Evolutionary conservation across 2,888 invertebrate species (phyloP).

Genomic region (Agriopis leucophaearia): DNA sequence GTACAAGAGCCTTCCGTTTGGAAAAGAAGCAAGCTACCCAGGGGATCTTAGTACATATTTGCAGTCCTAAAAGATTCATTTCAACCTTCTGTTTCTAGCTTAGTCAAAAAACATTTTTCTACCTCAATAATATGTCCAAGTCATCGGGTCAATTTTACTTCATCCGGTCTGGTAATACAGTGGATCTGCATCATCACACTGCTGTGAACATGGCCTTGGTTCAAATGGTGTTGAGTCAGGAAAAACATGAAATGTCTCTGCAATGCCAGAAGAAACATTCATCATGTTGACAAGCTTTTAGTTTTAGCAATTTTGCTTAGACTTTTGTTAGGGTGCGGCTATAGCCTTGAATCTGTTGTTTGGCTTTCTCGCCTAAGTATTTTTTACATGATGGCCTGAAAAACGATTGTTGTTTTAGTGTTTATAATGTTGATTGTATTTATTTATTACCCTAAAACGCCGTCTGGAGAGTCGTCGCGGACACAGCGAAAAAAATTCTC

Average conservation of each 20-base stretch:
- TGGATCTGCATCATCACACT: conserved; percentile 45
- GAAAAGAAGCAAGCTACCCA: no score
- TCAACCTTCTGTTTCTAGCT: conserved; percentile 1
- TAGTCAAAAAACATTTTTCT: conserved; percentile 27
- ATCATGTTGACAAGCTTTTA: conserved; percentile 42
- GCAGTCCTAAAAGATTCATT: no score
- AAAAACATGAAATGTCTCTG: conserved; percentile 53
- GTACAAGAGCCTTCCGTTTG: no score
- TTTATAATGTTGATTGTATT: no score
- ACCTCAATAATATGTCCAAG: conserved; percentile 35
- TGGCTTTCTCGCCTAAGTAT: no score
- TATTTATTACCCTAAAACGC: no score
- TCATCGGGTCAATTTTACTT: conserved; percentile 41
- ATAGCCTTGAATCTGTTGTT: not conserved
- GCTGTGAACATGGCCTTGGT: conserved; percentile 56
- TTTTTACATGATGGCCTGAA: no score
- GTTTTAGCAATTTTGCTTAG: conserved; percentile 13
- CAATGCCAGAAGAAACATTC: conserved; percentile 41
- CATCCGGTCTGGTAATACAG: conserved; percentile 32
- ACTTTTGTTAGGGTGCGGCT: conserved; percentile 2
- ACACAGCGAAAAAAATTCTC: no score
- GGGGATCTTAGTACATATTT: no score
- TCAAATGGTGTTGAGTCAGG: conserved; percentile 45
- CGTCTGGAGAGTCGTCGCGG: no score
- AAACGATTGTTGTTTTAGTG: no score